A percentile compares a stretch with the other conserved stretches of the same genome.
Conservation (phyloP, 2,888 invertebrate species). For the Heliconius erato region DNA sequence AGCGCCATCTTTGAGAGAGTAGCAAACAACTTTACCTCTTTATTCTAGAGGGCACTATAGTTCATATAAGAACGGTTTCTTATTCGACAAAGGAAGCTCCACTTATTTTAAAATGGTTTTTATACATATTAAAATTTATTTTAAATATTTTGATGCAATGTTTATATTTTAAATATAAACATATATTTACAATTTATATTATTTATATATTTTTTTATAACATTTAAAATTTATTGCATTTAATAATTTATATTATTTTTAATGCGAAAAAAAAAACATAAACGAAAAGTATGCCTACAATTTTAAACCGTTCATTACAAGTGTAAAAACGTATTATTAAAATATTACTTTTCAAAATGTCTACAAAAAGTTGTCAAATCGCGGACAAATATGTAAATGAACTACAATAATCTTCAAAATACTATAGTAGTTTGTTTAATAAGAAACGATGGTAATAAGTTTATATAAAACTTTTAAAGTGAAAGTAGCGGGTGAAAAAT, state of each 20-base stretch:
- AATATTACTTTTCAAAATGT: not conserved
- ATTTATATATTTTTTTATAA: too few species aligned
- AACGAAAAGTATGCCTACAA: not conserved
- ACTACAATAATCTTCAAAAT: not conserved
- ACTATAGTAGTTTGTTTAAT: constrained; percentile 31
- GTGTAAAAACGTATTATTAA: not conserved
- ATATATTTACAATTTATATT: too few species aligned
- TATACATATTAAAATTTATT: too few species aligned
- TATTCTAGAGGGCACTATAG: constrained; percentile 66
- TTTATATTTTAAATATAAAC: too few species aligned
- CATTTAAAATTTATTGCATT: too few species aligned
- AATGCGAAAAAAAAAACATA: too few species aligned
- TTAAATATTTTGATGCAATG: too few species aligned
- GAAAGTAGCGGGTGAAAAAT: constrained; percentile 81
- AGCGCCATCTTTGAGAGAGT: constrained; percentile 75
- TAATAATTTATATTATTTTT: too few species aligned
- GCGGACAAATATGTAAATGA: not conserved
- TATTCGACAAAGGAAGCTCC: not conserved
- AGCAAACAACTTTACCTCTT: constrained; percentile 56
- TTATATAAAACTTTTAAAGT: constrained; percentile 70
- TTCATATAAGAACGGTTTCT: not conserved
- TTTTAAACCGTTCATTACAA: not conserved
- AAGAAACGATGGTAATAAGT: constrained; percentile 43
- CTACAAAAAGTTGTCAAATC: not conserved
- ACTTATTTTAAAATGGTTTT: too few species aligned